These are phyloP conservation scores for Napeogenes sylphis DNA, from an alignment of 2,888 invertebrate species.

Conservation along the genomic window DNA sequence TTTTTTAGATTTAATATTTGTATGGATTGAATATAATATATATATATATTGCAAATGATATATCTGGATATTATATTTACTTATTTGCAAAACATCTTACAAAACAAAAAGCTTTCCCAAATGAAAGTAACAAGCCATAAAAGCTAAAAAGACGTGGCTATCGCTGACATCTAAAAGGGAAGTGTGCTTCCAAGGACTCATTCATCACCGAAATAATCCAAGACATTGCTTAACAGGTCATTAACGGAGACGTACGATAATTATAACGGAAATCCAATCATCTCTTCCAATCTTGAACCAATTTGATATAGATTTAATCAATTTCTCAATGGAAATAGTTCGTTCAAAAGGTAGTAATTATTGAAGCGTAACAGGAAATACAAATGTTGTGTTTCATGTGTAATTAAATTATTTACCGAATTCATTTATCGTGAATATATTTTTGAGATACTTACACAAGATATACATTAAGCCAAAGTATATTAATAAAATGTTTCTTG, in stretches of 20 bases:
- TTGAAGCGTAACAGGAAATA: not conserved
- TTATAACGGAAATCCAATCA: constrained; percentile 25
- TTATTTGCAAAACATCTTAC: too few relatives aligned
- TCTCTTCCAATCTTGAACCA: constrained; percentile 16
- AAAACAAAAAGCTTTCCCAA: too few relatives aligned
- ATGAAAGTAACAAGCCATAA: too few relatives aligned
- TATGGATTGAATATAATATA: too few relatives aligned
- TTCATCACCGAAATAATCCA: constrained; percentile 45
- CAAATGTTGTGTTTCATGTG: not conserved
- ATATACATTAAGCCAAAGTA: too few relatives aligned
- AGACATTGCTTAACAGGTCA: constrained; percentile 37
- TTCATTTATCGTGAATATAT: too few relatives aligned
- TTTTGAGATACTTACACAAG: too few relatives aligned
- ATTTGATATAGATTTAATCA: constrained; percentile 16
- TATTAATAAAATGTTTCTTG: too few relatives aligned
- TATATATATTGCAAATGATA: too few relatives aligned
- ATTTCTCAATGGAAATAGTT: constrained; percentile 9
- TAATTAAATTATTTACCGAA: not conserved
- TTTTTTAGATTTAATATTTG: too few relatives aligned
- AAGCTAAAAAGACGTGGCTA: constrained; percentile 16
- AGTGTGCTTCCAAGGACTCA: constrained; percentile 39
- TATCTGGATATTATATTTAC: too few relatives aligned
- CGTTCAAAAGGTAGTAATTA: constrained; percentile 1
- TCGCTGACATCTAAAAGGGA: constrained; percentile 23
- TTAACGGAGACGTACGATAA: constrained; percentile 25